phyloP scores from a whole-genome alignment of 1,140 invertebrate genomes.

The Tetranychus cinnabarinus region DNA sequence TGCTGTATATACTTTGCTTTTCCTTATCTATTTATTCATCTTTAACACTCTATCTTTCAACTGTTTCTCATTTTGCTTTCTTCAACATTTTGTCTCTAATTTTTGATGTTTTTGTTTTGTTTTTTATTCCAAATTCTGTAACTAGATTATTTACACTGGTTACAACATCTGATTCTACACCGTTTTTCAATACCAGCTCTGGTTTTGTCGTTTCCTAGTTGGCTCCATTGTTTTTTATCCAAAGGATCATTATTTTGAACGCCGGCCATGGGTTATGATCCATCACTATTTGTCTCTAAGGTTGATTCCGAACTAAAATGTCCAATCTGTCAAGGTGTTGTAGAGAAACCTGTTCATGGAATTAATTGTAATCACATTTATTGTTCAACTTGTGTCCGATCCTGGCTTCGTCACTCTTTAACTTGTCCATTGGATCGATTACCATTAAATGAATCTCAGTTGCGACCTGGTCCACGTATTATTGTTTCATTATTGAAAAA shows the following conservation, averaged over 20 bases:
- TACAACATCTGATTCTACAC: too few species aligned
- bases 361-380: not conserved
- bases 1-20: too few species aligned
- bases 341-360: not conserved
- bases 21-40: too few species aligned
- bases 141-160: too few species aligned
- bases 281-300: not conserved
- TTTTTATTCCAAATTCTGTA: too few species aligned
- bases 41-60: too few species aligned
- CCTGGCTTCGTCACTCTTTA: not conserved
- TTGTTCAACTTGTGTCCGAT: not conserved
- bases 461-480: not conserved
- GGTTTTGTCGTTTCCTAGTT: too few species aligned
- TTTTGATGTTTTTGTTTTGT: too few species aligned
- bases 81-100: not conserved
- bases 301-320: not conserved
- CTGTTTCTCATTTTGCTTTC: not conserved
- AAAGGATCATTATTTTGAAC: too few species aligned
- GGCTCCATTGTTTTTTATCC: too few species aligned
- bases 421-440: not conserved
- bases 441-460: not conserved
- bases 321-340: not conserved
- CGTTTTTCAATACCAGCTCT: too few species aligned
- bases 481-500: not conserved
- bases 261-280: not conserved